phyloP scores from a whole-genome alignment of 1,140 invertebrate species.

The Drosophila parvula region DNA sequence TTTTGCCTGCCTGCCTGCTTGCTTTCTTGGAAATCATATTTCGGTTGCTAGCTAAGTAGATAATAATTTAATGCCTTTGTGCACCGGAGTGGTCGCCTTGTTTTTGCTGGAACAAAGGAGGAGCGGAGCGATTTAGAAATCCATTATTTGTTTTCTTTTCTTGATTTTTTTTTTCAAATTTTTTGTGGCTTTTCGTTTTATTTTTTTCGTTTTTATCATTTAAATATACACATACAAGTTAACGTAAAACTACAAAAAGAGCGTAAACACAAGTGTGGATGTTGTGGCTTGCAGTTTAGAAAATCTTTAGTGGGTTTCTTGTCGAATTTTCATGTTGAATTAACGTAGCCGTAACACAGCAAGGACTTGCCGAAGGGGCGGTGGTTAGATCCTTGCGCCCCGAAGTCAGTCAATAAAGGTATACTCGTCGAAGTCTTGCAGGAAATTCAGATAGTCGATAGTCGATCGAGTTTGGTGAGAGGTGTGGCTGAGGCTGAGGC shows the following conservation, averaged over 20 bases:
- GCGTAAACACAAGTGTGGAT: constrained; percentile 58
- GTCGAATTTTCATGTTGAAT: constrained; percentile 47
- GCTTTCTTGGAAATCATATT: constrained; percentile 33
- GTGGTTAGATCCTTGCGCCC: constrained; percentile 29
- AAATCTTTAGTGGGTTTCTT: constrained; percentile 51
- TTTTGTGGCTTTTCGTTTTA: constrained; percentile 59
- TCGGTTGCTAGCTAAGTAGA: constrained; percentile 49
- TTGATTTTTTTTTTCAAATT: constrained; percentile 46
- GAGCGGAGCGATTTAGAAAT: constrained; percentile 14
- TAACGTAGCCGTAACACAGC: constrained; percentile 78
- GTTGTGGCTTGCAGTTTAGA: constrained; percentile 52
- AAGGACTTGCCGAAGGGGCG: constrained; percentile 60
- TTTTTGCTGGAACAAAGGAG: constrained; percentile 17
- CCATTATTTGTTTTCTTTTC: constrained; percentile 27
- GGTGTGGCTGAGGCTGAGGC: constrained; percentile 16
- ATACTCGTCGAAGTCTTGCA: constrained; percentile 69
- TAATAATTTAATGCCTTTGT: constrained; percentile 21
- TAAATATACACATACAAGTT: constrained; percentile 82
- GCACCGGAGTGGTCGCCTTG: not conserved
- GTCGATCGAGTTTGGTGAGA: constrained; percentile 47
- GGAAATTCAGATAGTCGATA: constrained; percentile 56
- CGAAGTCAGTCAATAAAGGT: constrained; percentile 71
- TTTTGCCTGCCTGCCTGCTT: not conserved
- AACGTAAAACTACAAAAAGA: constrained; percentile 82
- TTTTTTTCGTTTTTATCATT: constrained; percentile 61